Percentiles rank a stretch among this genome's conserved stretches.
Evolutionary conservation across 1,140 invertebrate genomes (phyloP).

Genomic region (Drosophila asahinai): DNA sequence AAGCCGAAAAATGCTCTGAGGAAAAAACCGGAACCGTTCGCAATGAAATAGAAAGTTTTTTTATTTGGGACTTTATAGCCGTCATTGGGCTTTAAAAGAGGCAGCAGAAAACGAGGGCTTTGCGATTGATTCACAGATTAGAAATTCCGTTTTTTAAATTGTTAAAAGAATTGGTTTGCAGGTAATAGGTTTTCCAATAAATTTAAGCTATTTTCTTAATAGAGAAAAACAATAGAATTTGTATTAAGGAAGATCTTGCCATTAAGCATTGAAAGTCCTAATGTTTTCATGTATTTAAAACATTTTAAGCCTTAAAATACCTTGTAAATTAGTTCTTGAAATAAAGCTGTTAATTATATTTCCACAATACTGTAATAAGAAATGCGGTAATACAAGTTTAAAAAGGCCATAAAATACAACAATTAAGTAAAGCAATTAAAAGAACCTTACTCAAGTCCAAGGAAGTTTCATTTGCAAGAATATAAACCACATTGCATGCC

Average conservation of each 20-base stretch:
- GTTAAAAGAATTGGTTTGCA: conserved; percentile 15
- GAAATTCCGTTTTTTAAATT: conserved; percentile 11
- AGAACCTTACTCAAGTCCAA: background rate
- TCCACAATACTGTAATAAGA: background rate
- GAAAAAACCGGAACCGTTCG: conserved; percentile 67
- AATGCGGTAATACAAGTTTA: background rate
- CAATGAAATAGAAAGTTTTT: conserved; percentile 78
- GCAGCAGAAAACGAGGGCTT: conserved; percentile 14
- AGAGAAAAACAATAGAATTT: background rate
- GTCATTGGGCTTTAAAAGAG: conserved; percentile 13
- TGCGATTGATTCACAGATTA: background rate
- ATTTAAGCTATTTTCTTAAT: background rate
- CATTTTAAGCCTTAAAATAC: too few relatives aligned
- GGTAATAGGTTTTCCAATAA: background rate
- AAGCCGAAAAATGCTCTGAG: conserved; percentile 27
- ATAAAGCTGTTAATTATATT: background rate
- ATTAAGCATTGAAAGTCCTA: too few relatives aligned
- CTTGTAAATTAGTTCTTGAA: background rate
- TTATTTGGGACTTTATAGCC: conserved; percentile 15
- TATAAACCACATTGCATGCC: background rate
- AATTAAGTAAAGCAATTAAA: background rate
- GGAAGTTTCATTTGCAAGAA: background rate
- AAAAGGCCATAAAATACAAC: background rate
- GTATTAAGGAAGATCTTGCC: too few relatives aligned
- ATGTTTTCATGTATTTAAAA: too few relatives aligned